Conservation (phyloP, 2,113 vertebrate genomes). For the Paradoxurus hermaphroditus region DNA sequence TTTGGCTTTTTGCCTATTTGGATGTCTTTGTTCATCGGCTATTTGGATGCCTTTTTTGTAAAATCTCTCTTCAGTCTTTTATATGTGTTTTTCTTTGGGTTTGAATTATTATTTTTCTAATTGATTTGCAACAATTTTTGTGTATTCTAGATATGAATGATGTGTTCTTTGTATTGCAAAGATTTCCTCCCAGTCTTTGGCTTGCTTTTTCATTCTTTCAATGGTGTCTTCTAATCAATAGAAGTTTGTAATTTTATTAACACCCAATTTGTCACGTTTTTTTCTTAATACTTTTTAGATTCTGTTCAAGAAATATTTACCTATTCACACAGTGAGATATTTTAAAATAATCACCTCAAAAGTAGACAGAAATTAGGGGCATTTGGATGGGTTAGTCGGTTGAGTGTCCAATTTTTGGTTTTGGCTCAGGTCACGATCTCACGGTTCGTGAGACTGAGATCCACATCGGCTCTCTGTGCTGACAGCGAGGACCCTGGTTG, state of each 20-base stretch:
- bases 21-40: neutral
- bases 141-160: neutral
- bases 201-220: neutral
- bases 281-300: neutral
- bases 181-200: neutral
- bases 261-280: neutral
- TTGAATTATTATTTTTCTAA: neutral
- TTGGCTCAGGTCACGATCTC: too few relatives aligned
- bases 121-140: neutral
- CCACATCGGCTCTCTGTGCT: too few relatives aligned
- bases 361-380: neutral
- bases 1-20: too few relatives aligned
- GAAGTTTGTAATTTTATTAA: neutral
- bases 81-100: neutral
- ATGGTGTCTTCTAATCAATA: neutral
- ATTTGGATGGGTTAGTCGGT: too few relatives aligned
- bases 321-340: neutral
- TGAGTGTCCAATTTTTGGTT: too few relatives aligned
- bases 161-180: neutral
- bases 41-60: neutral
- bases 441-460: too few relatives aligned
- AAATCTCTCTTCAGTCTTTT: neutral
- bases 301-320: neutral
- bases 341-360: slow-evolving; percentile 18
- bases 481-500: too few relatives aligned